Base-by-base conservation (phyloP, 2,797 vertebrate genomes). In the Gallinago stenura region DNA sequence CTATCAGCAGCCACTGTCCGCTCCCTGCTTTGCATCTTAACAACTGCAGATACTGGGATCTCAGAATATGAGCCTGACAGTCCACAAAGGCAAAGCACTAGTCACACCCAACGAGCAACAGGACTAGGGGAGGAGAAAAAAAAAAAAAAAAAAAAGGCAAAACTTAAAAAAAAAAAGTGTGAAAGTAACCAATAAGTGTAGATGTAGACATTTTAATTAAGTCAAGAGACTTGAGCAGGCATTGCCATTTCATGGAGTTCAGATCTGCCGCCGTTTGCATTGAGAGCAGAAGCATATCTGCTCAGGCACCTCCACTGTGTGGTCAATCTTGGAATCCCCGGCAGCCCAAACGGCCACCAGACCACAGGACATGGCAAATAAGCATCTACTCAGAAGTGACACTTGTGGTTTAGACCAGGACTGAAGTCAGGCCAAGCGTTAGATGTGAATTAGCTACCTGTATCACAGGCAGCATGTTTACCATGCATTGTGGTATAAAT, bases 401-500 rank as follows among this genome's bases (percentile, higher is more conserved):
- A 83, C 41, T 50, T 87, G 66, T 50, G 33, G 70, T 73, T 91
- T 87, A 90, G 45, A 66, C 9, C 53, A 90, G 43, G 50, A 79
- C 22, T 9, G 35, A 91, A 91, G 73, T 70, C 45, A 87, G 45
- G 39, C 15, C 57, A 93, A 93, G 53, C 57, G 76, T 68, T 17
- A 64, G 56, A 87, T 1, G 10, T 6, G 11, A 50, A 57, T 80
- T 80, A 95, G 51, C 80, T 95, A 96, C 90, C 91, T 92, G 90
- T 70, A 68, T 90, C 39, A 33, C 46, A 84, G 66, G 56, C 12
- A 6, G 26, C 45, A 95, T 77, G 53, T 84, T 95, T 84, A 90
- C 60, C 35, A 41, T 6, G 20, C 37, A 62, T 15, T 87, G 73
- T 41, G 37, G 73, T 53, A 76, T 31, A 93, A 91, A 93, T 62